phyloP scores from a whole-genome alignment of 2,797 vertebrate genomes.

The Manis pentadactyla region DNA sequence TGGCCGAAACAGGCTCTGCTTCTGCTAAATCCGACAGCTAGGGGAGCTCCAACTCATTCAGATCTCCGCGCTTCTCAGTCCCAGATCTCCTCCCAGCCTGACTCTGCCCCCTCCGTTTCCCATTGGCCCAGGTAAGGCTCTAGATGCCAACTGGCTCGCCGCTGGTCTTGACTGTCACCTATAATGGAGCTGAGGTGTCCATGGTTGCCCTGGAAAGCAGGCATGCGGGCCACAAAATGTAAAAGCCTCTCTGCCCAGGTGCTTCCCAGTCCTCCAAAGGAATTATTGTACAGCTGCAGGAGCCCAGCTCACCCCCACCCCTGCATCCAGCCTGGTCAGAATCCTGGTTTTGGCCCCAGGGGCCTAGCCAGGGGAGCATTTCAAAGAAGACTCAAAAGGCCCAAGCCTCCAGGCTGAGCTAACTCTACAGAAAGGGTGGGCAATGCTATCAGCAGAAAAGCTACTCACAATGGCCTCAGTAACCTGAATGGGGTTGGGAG shows the following conservation, averaged over 20 bases:
- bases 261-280: neutral
- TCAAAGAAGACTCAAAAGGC: slow-evolving; percentile 39
- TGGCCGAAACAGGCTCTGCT: neutral
- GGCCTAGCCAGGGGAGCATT: neutral
- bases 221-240: slow-evolving; percentile 27
- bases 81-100: neutral
- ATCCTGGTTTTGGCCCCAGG: neutral
- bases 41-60: neutral
- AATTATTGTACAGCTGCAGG: neutral
- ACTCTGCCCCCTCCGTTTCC: neutral
- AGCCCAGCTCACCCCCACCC: accelerated
- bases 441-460: neutral
- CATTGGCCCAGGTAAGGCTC: neutral
- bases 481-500: neutral
- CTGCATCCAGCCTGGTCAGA: neutral
- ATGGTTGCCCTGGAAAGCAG: slow-evolving; percentile 57
- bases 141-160: neutral
- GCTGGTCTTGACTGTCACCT: slow-evolving; percentile 47
- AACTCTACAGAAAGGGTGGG: neutral
- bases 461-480: neutral
- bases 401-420: neutral
- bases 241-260: slow-evolving; percentile 30
- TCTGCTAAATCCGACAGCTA: neutral
- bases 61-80: neutral
- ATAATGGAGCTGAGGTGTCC: neutral